Evolutionary conservation across 2,888 invertebrate species (phyloP).

Genomic region (Acanthopleura granulata): DNA sequence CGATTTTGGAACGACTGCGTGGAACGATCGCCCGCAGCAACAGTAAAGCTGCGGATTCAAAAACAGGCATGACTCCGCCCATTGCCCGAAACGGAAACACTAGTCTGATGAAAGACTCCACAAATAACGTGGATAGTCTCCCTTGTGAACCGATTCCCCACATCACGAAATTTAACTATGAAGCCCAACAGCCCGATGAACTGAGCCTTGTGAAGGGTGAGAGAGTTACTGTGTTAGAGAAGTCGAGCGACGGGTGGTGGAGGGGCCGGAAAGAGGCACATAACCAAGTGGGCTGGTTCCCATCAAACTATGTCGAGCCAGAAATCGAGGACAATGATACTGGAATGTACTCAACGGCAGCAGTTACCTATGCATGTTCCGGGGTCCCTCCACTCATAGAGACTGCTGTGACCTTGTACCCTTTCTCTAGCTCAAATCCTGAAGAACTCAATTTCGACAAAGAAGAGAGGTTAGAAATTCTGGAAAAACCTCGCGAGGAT

Average conservation of each 20-base stretch:
- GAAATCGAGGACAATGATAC: conserved; percentile 39
- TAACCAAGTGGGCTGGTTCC: conserved; percentile 88
- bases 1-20: conserved; percentile 62
- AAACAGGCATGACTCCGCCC: conserved; percentile 25
- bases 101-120: conserved; percentile 22
- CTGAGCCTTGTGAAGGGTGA: conserved; percentile 94
- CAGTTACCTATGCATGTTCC: conserved; percentile 37
- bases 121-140: conserved; percentile 23
- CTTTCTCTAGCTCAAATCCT: conserved; percentile 79
- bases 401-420: conserved; percentile 93
- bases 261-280: conserved; percentile 76
- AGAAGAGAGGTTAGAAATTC: conserved; percentile 93
- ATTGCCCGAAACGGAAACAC: conserved; percentile 33
- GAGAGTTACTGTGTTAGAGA: conserved; percentile 91
- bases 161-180: conserved; percentile 88
- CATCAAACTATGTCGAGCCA: conserved; percentile 90
- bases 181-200: conserved; percentile 95
- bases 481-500: conserved; percentile 96
- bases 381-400: conserved; percentile 74
- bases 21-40: conserved; percentile 62
- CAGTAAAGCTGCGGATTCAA: conserved; percentile 39
- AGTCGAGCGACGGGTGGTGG: conserved; percentile 99
- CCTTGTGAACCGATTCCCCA: conserved; percentile 47
- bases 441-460: conserved; percentile 97
- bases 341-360: conserved; percentile 55